Conservation (phyloP, 2,113 vertebrate species). For the Nothobranchius furzeri region DNA sequence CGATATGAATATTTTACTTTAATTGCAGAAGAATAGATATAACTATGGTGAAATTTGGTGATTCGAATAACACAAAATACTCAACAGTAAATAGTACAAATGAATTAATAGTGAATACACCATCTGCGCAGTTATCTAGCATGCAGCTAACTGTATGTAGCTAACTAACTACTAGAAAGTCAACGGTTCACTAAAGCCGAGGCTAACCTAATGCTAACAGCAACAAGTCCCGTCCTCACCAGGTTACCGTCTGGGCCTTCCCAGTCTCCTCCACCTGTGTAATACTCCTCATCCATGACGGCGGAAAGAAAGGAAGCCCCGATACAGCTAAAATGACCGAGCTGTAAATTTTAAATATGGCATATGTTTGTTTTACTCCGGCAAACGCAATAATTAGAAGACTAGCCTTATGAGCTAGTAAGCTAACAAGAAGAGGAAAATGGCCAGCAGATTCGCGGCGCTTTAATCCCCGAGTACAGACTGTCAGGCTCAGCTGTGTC, state of each 20-base stretch:
- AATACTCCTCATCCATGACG: conserved; percentile 81
- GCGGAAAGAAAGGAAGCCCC: background rate
- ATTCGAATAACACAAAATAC: background rate
- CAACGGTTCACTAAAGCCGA: too few relatives aligned
- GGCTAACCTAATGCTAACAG: conserved; percentile 51
- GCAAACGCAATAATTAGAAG: background rate
- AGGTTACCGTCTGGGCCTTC: conserved; percentile 69
- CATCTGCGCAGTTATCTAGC: background rate
- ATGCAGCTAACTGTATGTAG: background rate
- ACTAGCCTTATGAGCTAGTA: conserved; percentile 29
- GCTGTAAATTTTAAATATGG: background rate
- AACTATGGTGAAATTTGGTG: background rate
- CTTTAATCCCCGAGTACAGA: background rate
- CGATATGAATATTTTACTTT: background rate
- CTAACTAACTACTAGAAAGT: background rate
- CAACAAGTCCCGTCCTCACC: conserved; percentile 68
- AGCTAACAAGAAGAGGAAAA: conserved; percentile 65
- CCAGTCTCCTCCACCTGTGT: conserved; percentile 74
- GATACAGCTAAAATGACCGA: rapidly evolving
- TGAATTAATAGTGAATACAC: background rate
- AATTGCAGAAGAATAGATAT: too few relatives aligned
- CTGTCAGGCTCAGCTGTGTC: conserved; percentile 18
- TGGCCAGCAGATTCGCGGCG: conserved; percentile 31
- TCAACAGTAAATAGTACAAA: background rate
- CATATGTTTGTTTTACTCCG: background rate